A percentile compares a stretch with the other conserved stretches of the same genome.
Conservation (phyloP, 2,888 invertebrate genomes). For the Candidula unifasciata region DNA sequence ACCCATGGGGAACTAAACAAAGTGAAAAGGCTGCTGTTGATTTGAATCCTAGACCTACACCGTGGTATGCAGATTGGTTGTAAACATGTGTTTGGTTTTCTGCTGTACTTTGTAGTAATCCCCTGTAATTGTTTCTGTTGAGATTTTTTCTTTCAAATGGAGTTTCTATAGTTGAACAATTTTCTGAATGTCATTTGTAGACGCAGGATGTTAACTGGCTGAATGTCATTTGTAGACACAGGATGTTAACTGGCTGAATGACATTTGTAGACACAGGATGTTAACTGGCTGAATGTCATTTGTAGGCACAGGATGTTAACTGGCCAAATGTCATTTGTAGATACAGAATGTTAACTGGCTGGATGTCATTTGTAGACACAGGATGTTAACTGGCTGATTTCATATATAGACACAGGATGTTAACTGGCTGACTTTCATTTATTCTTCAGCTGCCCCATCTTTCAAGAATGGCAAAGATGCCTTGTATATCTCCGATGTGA, state of each 20-base stretch:
- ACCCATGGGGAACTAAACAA: too few species aligned
- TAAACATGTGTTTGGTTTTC: too few species aligned
- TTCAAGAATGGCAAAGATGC: conserved; percentile 81
- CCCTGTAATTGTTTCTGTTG: too few species aligned
- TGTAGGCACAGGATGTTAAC: background rate
- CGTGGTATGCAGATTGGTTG: too few species aligned
- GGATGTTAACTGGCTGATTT: conserved; percentile 2
- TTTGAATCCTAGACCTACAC: too few species aligned
- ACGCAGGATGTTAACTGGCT: conserved; percentile 2
- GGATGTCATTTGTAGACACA: background rate
- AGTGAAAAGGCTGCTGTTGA: too few species aligned
- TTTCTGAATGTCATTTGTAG: too few species aligned
- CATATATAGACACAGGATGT: background rate
- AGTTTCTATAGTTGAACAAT: too few species aligned
- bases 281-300: background rate
- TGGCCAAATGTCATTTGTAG: background rate
- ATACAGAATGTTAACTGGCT: background rate
- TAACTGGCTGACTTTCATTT: conserved; percentile 11
- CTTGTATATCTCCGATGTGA: conserved; percentile 91
- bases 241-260: background rate
- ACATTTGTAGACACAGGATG: background rate
- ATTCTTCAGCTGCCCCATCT: background rate
- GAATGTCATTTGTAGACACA: background rate
- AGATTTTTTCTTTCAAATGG: too few species aligned
- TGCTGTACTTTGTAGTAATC: too few species aligned